Evolutionary conservation across 23 tunicate genomes (phyloP).

Genomic region (Trididemnum clinides): DNA sequence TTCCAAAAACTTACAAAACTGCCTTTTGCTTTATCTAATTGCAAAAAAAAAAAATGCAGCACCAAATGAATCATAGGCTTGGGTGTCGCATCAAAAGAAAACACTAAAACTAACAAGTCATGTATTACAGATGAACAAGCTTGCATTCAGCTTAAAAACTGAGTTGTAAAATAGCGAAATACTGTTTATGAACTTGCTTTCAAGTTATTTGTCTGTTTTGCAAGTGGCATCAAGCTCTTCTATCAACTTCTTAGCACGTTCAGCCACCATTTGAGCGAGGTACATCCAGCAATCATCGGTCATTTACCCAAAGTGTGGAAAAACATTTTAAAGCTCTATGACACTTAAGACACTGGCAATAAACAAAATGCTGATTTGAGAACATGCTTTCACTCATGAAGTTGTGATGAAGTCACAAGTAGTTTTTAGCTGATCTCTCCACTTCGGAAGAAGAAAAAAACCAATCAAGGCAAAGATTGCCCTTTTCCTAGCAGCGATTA

Average conservation of each 20-base stretch:
- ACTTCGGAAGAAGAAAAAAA: not conserved
- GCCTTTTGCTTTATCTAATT: too few relatives aligned
- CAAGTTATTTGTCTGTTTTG: constrained; percentile 2
- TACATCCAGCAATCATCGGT: not conserved
- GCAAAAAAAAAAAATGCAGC: too few relatives aligned
- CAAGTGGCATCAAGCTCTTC: not conserved
- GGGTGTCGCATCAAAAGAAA: too few relatives aligned
- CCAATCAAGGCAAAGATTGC: not conserved
- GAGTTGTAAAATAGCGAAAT: not conserved
- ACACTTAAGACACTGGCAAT: not conserved
- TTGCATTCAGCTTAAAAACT: too few relatives aligned
- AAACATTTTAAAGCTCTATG: not conserved
- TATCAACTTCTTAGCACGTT: not conserved
- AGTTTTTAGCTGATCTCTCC: not conserved
- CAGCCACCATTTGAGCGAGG: constrained; percentile 3
- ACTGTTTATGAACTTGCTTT: not conserved
- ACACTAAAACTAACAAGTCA: too few relatives aligned
- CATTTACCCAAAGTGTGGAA: not conserved
- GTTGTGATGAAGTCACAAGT: not conserved
- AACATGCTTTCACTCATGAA: not conserved
- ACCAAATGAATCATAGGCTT: too few relatives aligned
- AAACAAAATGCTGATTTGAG: not conserved
- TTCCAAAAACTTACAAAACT: too few relatives aligned
- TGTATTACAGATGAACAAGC: too few relatives aligned
- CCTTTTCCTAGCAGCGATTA: too few relatives aligned